A percentile compares a stretch with the other conserved stretches of the same genome.
Conservation (phyloP, 2,888 invertebrate genomes). For the Exephanes ischioxanthus region DNA sequence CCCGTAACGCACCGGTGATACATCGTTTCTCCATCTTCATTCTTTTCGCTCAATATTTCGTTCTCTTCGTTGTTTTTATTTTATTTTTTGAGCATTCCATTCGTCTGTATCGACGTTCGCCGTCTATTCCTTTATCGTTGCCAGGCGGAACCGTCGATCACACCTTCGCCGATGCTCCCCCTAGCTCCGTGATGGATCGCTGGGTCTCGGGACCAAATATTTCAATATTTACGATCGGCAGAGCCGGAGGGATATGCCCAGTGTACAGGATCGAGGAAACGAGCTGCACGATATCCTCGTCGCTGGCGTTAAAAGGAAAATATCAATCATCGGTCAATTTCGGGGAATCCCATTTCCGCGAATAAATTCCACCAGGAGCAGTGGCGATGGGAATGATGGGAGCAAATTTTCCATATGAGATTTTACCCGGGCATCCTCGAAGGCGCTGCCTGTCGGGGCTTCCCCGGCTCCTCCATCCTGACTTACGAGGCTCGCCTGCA, state of each 20-base stretch:
- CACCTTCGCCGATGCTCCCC: conserved; percentile 63
- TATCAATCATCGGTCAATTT: conserved; percentile 66
- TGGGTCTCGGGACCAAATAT: conserved; percentile 60
- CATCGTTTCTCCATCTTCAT: conserved; percentile 59
- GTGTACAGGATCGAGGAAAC: neutral
- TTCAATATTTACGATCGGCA: conserved; percentile 66
- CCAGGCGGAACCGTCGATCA: conserved; percentile 57
- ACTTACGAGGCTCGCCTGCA: conserved; percentile 65
- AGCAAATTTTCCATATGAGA: conserved; percentile 41
- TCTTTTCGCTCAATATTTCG: conserved; percentile 43
- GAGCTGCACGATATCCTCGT: conserved; percentile 42
- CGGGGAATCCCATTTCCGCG: conserved; percentile 46
- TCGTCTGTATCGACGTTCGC: conserved; percentile 14
- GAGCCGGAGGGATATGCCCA: neutral
- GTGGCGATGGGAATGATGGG: conserved; percentile 33
- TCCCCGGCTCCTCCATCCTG: conserved; percentile 14
- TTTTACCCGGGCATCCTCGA: conserved; percentile 27
- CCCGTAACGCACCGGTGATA: conserved; percentile 55
- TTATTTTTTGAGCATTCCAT: conserved; percentile 13
- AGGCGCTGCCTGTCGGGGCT: neutral
- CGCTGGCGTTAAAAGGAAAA: conserved; percentile 47
- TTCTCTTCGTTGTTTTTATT: neutral
- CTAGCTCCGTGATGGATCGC: conserved; percentile 64
- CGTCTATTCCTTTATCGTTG: conserved; percentile 48
- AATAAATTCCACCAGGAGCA: conserved; percentile 8